Percentiles rank a stretch among this genome's conserved stretches.
These are phyloP conservation scores for Falco berigora DNA, from an alignment of 2,797 vertebrate species.

Conservation along the genomic window DNA sequence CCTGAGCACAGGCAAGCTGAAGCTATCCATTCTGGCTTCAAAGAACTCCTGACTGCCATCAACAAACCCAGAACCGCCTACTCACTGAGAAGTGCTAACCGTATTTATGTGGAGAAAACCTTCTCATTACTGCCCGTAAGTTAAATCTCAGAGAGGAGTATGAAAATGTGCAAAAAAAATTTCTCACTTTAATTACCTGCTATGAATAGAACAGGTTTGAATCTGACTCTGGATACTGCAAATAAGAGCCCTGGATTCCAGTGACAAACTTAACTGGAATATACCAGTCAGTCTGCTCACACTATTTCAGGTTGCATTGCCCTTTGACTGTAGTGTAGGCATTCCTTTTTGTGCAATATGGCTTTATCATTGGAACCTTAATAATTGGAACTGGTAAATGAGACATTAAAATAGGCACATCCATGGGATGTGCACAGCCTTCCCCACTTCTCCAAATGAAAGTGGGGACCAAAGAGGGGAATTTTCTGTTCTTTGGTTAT, in stretches of 20 bases:
- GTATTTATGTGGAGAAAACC: conserved; percentile 23
- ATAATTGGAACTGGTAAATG: neutral
- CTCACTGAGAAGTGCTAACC: conserved; percentile 29
- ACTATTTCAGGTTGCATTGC: neutral
- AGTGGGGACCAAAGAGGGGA: neutral
- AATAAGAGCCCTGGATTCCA: neutral
- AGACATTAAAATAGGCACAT: neutral
- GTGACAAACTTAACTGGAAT: neutral
- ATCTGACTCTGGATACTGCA: neutral
- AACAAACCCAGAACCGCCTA: conserved; percentile 33
- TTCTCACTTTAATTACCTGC: neutral
- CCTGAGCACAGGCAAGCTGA: neutral
- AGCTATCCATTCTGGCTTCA: conserved; percentile 32
- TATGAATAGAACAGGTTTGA: neutral
- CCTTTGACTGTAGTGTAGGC: neutral
- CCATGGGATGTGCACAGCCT: neutral
- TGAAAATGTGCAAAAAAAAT: neutral
- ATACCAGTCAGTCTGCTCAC: neutral
- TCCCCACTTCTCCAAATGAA: neutral
- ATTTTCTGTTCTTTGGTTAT: neutral
- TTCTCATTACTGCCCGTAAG: conserved; percentile 11
- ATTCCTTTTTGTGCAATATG: neutral
- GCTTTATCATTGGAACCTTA: neutral
- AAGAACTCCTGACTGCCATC: neutral
- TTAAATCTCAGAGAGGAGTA: neutral